Conservation (phyloP, 2,113 vertebrate species). For the Penelope pileata region DNA sequence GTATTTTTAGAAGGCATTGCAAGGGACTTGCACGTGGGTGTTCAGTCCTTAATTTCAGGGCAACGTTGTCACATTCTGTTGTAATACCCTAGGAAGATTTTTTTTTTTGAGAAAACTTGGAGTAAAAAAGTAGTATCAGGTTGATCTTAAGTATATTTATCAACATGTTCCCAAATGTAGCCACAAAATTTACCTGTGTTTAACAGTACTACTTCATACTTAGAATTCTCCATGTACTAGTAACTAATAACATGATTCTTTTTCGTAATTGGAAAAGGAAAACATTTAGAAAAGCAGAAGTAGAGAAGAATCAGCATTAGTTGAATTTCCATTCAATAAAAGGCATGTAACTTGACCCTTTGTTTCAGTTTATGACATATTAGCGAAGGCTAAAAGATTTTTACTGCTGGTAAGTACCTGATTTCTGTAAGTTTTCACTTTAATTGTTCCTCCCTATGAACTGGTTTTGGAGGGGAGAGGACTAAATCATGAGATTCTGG, state of each 20-base stretch:
- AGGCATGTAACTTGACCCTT: too few species aligned
- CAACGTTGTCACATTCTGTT: not conserved
- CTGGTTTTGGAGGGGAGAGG: not conserved
- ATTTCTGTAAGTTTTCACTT: not conserved
- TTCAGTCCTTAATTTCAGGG: not conserved
- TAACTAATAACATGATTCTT: not conserved
- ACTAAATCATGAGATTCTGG: too few species aligned
- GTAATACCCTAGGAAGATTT: not conserved
- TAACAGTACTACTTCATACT: not conserved
- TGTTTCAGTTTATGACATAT: not conserved
- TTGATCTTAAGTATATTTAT: not conserved
- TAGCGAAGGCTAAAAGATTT: not conserved
- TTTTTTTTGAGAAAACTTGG: not conserved
- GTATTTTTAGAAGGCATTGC: not conserved
- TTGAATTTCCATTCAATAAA: too few species aligned
- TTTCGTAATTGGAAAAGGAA: not conserved
- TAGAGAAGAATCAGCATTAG: not conserved
- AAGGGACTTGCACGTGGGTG: not conserved
- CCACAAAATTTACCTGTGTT: not conserved
- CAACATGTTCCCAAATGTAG: not conserved
- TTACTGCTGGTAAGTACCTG: not conserved
- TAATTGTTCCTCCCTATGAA: not conserved
- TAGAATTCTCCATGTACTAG: not conserved
- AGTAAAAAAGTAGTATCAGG: not conserved
- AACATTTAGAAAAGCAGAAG: not conserved